Base-by-base conservation (phyloP, 2,797 vertebrate species). In the Erpetoichthys calabaricus region DNA sequence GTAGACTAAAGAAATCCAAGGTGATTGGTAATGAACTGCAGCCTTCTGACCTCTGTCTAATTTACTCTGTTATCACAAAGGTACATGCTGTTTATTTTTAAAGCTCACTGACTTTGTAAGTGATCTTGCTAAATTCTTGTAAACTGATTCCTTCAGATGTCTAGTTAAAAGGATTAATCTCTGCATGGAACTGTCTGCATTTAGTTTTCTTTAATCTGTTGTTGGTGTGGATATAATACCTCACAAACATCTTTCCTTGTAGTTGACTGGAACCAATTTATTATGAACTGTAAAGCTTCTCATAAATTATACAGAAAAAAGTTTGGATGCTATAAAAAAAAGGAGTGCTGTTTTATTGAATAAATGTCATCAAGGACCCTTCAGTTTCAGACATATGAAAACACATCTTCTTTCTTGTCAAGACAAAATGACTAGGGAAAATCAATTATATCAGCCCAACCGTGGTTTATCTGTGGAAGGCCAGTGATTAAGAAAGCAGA, bases 161-260 rank as follows among this genome's bases (percentile, higher is more conserved):
- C 77, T 80, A 75, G 76, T 79, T 80, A 73, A 73, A 73, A 72
- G 77, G 73, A 81, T 80, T 71, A 78, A 78, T 80, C 82, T 74
- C 71, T 64, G 75, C 61, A 65, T 51, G 46, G 62, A 77, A 60
- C 75, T 74, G 84, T 81, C 80, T 84, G 84, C 71, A 83, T 25
- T 82, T 66, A 64, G 64, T 56, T 67, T 79, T 74, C 66, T 69
- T 64, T 58, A 59, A 58, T 59, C 59, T 5, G 47, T 72, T 74
- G 68, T 69, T 74, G 73, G 71, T 65, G 67, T 59, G 63, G 69
- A 79, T 70, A 76, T 80, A 73, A 79, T 76, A 76, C 70, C 60
- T 68, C 75, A 72, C 77, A 76, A 71, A 68, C 73, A 73, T 74
- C 66, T 71, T 77, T 63, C 70, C 59, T 56, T 69, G 74, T 75